These are phyloP conservation scores for Aricia agestis DNA, from an alignment of 1,140 invertebrate genomes.

Conservation along the genomic window DNA sequence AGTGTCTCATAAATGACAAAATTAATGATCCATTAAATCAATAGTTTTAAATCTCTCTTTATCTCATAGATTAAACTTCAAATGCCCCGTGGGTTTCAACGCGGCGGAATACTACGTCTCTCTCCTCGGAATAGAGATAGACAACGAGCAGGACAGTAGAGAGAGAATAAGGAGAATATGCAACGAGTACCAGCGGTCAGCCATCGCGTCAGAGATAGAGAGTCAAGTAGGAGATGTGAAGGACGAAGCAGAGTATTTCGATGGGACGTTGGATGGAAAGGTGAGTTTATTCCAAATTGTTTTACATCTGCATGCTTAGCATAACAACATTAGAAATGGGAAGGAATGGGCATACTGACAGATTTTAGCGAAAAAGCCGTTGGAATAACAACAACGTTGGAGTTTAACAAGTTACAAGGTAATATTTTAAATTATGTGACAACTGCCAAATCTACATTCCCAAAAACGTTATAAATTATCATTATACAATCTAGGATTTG, in stretches of 20 bases:
- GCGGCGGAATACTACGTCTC: constrained; percentile 84
- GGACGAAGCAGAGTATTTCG: constrained; percentile 61
- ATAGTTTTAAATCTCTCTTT: no score
- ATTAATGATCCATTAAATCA: no score
- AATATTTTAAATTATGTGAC: no score
- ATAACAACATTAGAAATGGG: no score
- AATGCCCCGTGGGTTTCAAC: constrained; percentile 82
- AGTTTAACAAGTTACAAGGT: no score
- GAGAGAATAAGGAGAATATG: constrained; percentile 77
- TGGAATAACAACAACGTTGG: no score
- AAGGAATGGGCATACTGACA: no score
- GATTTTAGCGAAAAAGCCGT: no score
- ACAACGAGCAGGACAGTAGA: constrained; percentile 68
- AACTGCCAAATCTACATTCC: no score
- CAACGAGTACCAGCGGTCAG: constrained; percentile 72
- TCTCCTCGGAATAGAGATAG: constrained; percentile 77
- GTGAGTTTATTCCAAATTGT: constrained; percentile 15
- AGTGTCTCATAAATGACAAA: no score
- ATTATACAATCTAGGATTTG: no score
- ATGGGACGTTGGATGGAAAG: constrained; percentile 54
- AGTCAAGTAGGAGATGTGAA: constrained; percentile 53
- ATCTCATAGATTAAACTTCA: constrained; percentile 52
- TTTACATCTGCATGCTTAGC: neutral
- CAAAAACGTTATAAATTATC: no score
- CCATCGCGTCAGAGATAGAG: constrained; percentile 52